Base-by-base conservation (phyloP, 2,888 invertebrate species). In the Drosophila peninsularis region DNA sequence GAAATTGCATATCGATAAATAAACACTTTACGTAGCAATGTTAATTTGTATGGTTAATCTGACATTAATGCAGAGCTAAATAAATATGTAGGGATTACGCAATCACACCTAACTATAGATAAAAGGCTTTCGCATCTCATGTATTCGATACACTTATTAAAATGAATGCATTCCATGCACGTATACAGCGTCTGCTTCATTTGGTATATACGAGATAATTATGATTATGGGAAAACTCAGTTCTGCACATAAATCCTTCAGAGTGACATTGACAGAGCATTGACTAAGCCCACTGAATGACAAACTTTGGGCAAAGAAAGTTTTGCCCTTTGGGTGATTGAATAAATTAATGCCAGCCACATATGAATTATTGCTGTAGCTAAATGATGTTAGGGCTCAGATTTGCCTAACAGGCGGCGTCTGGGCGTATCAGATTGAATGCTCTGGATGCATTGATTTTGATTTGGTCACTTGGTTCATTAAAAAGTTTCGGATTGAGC, bases 381-480 rank as follows among this genome's bases (percentile, higher is more conserved):
- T 42, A 58, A 61, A 66, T 80, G 70, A 70, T 63, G 57, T 58
- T 65, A 1, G 21, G 42, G 39, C 5, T 14, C 13, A 56, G 75
- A 69, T 79, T 65, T 62, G 52, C 32, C 34, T 1, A 47, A 37
- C 50, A 50, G 67, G 39, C 50, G 32, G 24, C 62, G 42, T 1
- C 5, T 30, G 30, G 24, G 7, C 36, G 10, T 24, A 19, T 21
- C 5, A 4, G 7, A 47, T 49, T n/a, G 45, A 39, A 19, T 50
- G 13, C 13, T 34, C 30, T 14, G 17, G 37, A 56, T 62, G 49
- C 69, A 78, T 80, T 68, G 71, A 86, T 72, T 86, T 62, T 71
- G 65, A 72, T 82, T 65, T 71, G 79, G 78, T 81, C 82, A 75
- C 84, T 82, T 50, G 64, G 75, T 85, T 89, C 88, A 78, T 84